Conservation (phyloP, 2,797 vertebrate species). For the Vultur gryphus region DNA sequence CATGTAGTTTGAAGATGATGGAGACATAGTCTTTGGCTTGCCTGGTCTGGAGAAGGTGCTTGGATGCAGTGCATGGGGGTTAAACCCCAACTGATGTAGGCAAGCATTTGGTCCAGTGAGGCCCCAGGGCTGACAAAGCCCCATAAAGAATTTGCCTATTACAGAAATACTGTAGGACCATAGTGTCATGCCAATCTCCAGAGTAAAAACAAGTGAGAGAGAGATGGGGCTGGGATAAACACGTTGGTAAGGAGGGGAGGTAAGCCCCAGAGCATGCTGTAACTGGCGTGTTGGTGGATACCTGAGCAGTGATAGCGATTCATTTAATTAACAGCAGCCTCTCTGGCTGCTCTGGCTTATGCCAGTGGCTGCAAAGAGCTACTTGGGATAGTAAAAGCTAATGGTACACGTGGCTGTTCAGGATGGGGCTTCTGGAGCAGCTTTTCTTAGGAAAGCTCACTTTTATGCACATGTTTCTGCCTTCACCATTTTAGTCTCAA, state of each 20-base stretch:
- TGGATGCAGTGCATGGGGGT: neutral
- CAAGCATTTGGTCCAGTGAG: neutral
- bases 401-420: neutral
- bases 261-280: neutral
- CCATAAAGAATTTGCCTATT: accelerated
- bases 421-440: neutral
- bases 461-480: neutral
- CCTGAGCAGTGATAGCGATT: neutral
- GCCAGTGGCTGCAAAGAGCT: neutral
- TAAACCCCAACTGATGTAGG: neutral
- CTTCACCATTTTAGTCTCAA: neutral
- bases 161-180: neutral
- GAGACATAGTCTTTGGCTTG: neutral
- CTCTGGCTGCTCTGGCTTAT: neutral
- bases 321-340: neutral
- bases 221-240: neutral
- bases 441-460: neutral
- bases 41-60: neutral
- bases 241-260: neutral
- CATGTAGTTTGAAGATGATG: neutral
- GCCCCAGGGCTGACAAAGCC: neutral
- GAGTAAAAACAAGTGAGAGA: neutral
- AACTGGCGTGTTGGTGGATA: neutral
- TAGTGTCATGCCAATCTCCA: neutral
- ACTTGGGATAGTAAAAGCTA: neutral